These are phyloP conservation scores for Himalopsyche kuldschensis DNA, from an alignment of 2,888 invertebrate species.

Conservation along the genomic window DNA sequence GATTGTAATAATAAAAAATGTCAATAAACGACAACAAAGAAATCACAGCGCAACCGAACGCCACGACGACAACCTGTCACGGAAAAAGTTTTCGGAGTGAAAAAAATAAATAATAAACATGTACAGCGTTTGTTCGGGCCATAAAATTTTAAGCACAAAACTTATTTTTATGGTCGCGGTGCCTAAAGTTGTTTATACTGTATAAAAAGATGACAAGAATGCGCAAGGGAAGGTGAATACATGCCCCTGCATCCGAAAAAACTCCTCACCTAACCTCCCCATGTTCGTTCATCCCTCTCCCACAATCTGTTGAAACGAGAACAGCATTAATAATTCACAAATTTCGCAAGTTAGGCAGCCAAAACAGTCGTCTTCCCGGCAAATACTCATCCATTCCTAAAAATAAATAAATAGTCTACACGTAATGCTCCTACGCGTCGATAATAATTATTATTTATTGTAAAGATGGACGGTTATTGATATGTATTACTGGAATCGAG, in stretches of 20 bases:
- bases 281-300: neutral
- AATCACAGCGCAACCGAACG: neutral
- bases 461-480: neutral
- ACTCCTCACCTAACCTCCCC: neutral
- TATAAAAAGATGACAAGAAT: conserved; percentile 23
- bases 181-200: conserved; percentile 36
- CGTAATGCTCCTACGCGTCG: neutral
- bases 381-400: neutral
- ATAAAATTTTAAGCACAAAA: conserved; percentile 58
- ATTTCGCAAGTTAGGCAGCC: neutral
- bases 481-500: neutral
- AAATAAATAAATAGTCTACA: neutral
- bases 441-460: neutral
- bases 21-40: neutral
- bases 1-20: neutral
- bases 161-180: conserved; percentile 52
- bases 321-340: conserved; percentile 17
- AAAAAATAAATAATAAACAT: conserved; percentile 3
- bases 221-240: neutral
- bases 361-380: neutral
- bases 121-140: conserved; percentile 53
- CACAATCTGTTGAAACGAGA: conserved; percentile 11
- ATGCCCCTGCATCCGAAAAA: neutral
- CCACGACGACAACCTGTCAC: conserved; percentile 9
- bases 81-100: conserved; percentile 1